Conservation (phyloP, 2,797 vertebrate genomes). For the Oryzias sinensis region DNA sequence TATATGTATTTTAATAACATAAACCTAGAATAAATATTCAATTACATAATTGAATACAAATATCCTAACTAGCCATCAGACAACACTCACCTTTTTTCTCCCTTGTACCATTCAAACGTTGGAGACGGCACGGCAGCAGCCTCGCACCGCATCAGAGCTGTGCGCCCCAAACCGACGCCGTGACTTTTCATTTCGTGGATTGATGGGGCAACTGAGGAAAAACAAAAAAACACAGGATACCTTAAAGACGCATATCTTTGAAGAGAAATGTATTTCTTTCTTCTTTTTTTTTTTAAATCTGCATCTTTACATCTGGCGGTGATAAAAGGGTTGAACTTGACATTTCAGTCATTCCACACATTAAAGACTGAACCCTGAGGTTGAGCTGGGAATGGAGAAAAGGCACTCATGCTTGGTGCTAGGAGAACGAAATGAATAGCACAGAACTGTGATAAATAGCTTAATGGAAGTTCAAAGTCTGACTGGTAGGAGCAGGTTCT, state of each 20-base stretch:
- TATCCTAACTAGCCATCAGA: too few species aligned
- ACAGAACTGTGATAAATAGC: slow-evolving; percentile 75
- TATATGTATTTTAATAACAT: too few species aligned
- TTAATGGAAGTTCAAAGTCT: slow-evolving; percentile 81
- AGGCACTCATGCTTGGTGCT: slow-evolving; percentile 48
- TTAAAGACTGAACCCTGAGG: slow-evolving; percentile 39
- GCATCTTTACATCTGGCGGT: too few species aligned
- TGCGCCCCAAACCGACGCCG: slow-evolving; percentile 86
- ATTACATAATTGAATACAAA: too few species aligned
- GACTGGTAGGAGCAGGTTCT: slow-evolving; percentile 66
- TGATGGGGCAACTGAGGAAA: slow-evolving; percentile 86
- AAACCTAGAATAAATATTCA: too few species aligned
- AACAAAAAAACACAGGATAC: slow-evolving; percentile 20
- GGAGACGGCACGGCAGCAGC: slow-evolving; percentile 92
- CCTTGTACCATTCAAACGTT: slow-evolving; percentile 95
- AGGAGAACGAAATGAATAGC: slow-evolving; percentile 70
- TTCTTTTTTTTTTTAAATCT: neutral
- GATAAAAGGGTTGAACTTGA: slow-evolving; percentile 25
- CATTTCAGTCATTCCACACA: slow-evolving; percentile 33
- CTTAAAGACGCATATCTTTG: slow-evolving; percentile 1
- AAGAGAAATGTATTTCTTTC: neutral
- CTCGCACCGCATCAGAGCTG: slow-evolving; percentile 92
- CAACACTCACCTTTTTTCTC: slow-evolving; percentile 90
- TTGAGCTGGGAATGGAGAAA: slow-evolving; percentile 33
- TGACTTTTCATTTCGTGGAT: slow-evolving; percentile 97